Conservation (phyloP, 2,113 vertebrate species). For the Oostethus manadensis region DNA sequence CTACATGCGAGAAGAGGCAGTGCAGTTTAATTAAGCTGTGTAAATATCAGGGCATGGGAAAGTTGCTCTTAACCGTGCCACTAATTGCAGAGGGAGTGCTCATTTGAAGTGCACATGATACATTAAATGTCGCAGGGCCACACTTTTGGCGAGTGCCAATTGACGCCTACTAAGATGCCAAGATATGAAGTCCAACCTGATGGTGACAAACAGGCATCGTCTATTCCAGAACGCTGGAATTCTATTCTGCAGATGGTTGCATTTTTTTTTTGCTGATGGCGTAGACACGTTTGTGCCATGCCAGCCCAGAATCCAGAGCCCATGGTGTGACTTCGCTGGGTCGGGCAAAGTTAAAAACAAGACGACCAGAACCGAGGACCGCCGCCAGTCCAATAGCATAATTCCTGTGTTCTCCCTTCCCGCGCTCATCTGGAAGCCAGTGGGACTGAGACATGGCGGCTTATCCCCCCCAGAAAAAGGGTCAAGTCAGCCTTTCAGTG, state of each 20-base stretch:
- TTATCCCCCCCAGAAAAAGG: constrained; percentile 16
- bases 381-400: constrained; percentile 25
- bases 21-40: constrained; percentile 62
- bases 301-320: constrained; percentile 50
- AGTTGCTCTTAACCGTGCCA: constrained; percentile 63
- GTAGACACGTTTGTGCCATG: constrained; percentile 38
- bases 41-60: constrained; percentile 70
- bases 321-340: constrained; percentile 52
- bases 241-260: constrained; percentile 57
- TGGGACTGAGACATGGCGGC: constrained; percentile 9
- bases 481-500: constrained; percentile 30
- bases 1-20: constrained; percentile 49
- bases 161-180: constrained; percentile 3
- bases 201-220: not conserved
- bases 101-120: constrained; percentile 51
- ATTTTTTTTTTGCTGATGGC: constrained; percentile 60
- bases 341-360: constrained; percentile 62
- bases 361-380: constrained; percentile 39
- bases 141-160: constrained; percentile 26
- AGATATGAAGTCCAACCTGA: not conserved
- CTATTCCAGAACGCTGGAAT: constrained; percentile 47
- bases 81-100: constrained; percentile 56
- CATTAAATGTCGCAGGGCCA: constrained; percentile 40
- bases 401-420: constrained; percentile 36
- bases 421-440: constrained; percentile 35